Conservation (phyloP, 2,888 invertebrate genomes). For the Smittia sp. region DNA sequence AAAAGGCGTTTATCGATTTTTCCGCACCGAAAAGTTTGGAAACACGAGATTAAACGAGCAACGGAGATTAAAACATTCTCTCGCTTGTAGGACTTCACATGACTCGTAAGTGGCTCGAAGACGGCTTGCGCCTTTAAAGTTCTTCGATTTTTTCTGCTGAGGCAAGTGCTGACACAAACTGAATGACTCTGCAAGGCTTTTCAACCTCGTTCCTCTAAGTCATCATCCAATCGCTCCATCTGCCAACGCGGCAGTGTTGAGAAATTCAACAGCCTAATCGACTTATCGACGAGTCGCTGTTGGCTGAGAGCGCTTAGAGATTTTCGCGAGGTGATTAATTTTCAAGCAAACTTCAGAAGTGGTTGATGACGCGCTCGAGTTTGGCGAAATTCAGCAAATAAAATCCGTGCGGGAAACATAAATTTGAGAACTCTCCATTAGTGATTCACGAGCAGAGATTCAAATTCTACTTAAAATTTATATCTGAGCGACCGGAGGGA, state of each 20-base stretch:
- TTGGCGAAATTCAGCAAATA: neutral
- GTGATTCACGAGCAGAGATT: neutral
- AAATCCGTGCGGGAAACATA: conserved; percentile 16
- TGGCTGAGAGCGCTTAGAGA: neutral
- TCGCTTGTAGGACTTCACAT: conserved; percentile 3
- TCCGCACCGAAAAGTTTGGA: neutral
- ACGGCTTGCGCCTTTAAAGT: conserved; percentile 12
- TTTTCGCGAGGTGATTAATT: conserved; percentile 2
- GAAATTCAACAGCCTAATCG: conserved; percentile 26
- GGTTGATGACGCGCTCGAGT: neutral
- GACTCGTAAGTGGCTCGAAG: neutral
- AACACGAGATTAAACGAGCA: neutral
- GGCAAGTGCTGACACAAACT: neutral
- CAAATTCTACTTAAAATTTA: conserved; percentile 5
- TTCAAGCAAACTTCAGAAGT: neutral
- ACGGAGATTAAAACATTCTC: conserved; percentile 9
- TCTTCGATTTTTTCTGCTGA: neutral
- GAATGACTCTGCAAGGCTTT: conserved; percentile 15
- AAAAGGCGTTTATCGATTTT: conserved; percentile 24
- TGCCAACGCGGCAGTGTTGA: neutral
- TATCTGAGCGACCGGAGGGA: neutral
- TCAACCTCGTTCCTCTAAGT: neutral
- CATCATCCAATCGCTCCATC: neutral
- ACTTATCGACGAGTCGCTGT: conserved; percentile 12
- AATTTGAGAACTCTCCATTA: neutral